phyloP scores from a whole-genome alignment of 2,113 vertebrate genomes.

The Mobula hypostoma region DNA sequence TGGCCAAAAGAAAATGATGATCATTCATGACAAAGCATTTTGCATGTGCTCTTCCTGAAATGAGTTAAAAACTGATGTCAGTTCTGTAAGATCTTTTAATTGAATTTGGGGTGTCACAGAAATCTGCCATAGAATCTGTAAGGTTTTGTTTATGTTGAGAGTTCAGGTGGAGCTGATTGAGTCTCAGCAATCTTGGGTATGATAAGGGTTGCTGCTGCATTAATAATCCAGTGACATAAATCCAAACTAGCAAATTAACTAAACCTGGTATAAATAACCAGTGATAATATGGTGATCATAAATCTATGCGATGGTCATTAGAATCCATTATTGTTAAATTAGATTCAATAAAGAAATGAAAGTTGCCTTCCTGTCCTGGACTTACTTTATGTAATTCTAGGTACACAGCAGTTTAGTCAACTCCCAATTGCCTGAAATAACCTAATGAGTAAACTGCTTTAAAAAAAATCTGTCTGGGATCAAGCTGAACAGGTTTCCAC shows the following conservation, averaged over 20 bases:
- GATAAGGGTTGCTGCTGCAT: not conserved
- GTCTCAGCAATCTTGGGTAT: not conserved
- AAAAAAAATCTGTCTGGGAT: not conserved
- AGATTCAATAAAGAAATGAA: not conserved
- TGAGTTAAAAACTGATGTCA: not conserved
- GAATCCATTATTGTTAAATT: not conserved
- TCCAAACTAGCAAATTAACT: not conserved
- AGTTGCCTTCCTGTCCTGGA: not conserved
- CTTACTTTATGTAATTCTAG: not conserved
- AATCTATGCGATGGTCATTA: not conserved
- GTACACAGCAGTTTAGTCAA: too few relatives aligned
- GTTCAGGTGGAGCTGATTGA: not conserved
- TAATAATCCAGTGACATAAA: not conserved
- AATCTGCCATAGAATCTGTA: not conserved
- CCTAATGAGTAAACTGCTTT: not conserved
- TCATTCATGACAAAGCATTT: not conserved
- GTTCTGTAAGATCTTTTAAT: not conserved
- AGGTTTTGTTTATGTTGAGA: not conserved
- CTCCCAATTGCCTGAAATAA: not conserved
- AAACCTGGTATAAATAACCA: not conserved
- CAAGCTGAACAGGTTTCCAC: not conserved
- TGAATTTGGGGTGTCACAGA: not conserved
- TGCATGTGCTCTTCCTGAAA: not conserved
- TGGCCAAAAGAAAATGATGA: not conserved
- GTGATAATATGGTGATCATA: not conserved